Base-by-base conservation (phyloP, 1,140 invertebrate species). In the Atta colombica region DNA sequence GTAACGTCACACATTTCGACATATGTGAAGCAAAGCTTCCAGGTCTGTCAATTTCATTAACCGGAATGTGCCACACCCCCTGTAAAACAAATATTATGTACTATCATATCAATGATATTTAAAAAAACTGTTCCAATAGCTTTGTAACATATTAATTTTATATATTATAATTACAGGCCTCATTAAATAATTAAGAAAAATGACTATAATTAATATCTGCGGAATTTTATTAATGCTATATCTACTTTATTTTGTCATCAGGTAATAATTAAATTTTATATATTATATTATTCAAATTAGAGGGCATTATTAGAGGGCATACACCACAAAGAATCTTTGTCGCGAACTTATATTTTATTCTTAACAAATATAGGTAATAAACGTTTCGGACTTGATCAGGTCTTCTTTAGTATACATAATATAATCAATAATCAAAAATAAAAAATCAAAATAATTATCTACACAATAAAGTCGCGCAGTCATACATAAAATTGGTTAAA, bases 21-120 rank as follows among this genome's bases (percentile, higher is more conserved):
- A 99, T 98, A 92, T 99, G 98, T 53, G 98, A 97, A 8, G 98
- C 97, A 95, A 99, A 98, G 92, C 98, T 98, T 16, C 99, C 99
- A 2, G 98, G 97, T 63, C 99, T 96, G 92, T 99, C 99, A 51
- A 99, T 98, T 95, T 99, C 99, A 80, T 96, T 96, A 28, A 97
- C 96, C 5, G 98, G 98, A 92, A 99, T 98, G 86, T 98, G 96
- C 99, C 99, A 99, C 80, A 99, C 97, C 77, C 98, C 98, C 97
- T 98, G 94, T 92, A 69, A 81, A 55, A 61, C 14, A 71, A 61
- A 21, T 21, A 16, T 14, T 39, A 55, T 55, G 12, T 45, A 10
- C 8, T 45, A 4, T 74, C 1, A 31, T 45, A 14, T 72, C 5
- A n/a, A 25, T 3, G 6, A 66, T 14, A 77, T 21, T 6, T 6